Evolutionary conservation across 2,113 vertebrate genomes (phyloP).

Genomic region (Scomber japonicus): DNA sequence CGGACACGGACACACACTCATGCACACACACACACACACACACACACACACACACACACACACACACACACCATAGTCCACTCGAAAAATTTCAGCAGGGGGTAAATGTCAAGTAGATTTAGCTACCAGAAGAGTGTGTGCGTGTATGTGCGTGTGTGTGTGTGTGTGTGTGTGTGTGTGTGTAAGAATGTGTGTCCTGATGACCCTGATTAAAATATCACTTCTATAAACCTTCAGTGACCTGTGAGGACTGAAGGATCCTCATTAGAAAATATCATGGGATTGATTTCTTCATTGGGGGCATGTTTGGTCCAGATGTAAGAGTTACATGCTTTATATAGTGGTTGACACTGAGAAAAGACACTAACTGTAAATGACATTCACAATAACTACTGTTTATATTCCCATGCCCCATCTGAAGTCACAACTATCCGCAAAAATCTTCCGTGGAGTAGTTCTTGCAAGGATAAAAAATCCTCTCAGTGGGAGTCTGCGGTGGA

Average conservation of each 20-base stretch:
- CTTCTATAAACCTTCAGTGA: background rate
- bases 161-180: conserved; percentile 1
- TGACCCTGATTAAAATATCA: conserved; percentile 24
- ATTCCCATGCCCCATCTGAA: background rate
- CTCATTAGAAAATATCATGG: background rate
- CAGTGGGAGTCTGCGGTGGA: background rate
- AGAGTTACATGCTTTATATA: too few species aligned
- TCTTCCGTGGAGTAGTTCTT: background rate
- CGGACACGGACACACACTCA: background rate
- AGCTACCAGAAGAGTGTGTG: conserved; percentile 25
- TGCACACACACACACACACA: background rate
- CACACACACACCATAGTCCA: conserved; percentile 33
- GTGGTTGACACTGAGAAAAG: background rate
- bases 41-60: conserved; percentile 4
- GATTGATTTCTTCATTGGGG: background rate
- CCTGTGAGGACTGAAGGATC: background rate
- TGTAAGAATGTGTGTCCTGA: conserved; percentile 35
- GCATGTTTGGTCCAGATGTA: too few species aligned
- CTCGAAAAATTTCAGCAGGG: conserved; percentile 22
- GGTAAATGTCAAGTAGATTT: conserved; percentile 52
- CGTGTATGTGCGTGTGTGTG: background rate
- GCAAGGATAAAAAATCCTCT: background rate
- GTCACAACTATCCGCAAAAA: background rate
- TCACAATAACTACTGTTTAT: background rate
- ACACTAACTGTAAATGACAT: background rate